Evolutionary conservation across 2,888 invertebrate genomes (phyloP).

Genomic region (Drosophila kanekoi): DNA sequence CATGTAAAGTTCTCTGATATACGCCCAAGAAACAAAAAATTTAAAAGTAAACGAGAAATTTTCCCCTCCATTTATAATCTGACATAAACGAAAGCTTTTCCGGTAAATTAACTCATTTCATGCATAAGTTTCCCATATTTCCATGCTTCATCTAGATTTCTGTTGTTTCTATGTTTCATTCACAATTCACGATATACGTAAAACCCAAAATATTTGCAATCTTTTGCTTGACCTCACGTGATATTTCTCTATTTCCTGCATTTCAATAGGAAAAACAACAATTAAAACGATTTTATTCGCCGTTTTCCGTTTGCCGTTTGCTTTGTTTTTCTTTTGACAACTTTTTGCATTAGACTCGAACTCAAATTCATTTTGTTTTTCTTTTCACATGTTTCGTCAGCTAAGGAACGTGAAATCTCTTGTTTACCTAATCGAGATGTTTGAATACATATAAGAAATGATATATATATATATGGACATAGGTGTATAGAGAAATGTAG

Average conservation of each 20-base stretch:
- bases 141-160: no score
- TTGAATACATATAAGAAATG: conserved; percentile 9
- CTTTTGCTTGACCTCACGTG: conserved; percentile 46
- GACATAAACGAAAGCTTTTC: no score
- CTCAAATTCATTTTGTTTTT: conserved; percentile 55
- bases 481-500: conserved; percentile 1
- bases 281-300: conserved; percentile 19
- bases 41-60: no score
- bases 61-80: no score
- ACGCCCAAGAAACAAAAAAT: no score
- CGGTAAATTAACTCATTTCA: no score
- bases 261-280: conserved; percentile 29
- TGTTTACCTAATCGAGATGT: conserved; percentile 54
- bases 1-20: no score
- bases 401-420: conserved; percentile 43
- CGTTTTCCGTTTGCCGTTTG: conserved; percentile 21
- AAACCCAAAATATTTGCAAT: conserved; percentile 12
- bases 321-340: conserved; percentile 34
- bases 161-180: conserved; percentile 18
- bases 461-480: no score
- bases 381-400: conserved; percentile 70
- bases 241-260: conserved; percentile 44
- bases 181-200: conserved; percentile 9
- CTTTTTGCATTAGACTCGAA: conserved; percentile 37
- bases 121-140: no score